Evolutionary conservation across 1,140 invertebrate species (phyloP).

Genomic region (Stenopsyche tienmushanensis): DNA sequence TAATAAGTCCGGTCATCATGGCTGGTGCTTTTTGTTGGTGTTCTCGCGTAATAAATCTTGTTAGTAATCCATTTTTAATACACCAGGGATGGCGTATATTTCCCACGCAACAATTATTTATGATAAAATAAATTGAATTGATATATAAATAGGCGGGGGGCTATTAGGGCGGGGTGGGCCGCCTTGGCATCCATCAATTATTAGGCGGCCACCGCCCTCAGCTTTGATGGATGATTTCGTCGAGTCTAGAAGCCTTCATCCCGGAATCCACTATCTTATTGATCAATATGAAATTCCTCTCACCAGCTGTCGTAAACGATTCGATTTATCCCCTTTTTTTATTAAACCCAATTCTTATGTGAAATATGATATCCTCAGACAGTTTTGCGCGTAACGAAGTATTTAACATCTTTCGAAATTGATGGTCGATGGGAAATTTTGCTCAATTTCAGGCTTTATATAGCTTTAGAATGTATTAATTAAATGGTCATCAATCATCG

Average conservation of each 20-base stretch:
- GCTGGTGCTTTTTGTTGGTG: too few species aligned
- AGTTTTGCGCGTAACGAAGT: too few species aligned
- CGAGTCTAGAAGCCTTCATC: not conserved
- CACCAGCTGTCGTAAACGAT: too few species aligned
- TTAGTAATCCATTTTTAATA: constrained; percentile 19
- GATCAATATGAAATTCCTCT: too few species aligned
- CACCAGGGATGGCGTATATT: not conserved
- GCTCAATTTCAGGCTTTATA: too few species aligned
- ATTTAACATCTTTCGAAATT: too few species aligned
- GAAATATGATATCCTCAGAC: too few species aligned
- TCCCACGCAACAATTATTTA: constrained; percentile 11
- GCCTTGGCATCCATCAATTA: constrained; percentile 22
- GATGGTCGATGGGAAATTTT: too few species aligned
- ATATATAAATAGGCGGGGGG: not conserved
- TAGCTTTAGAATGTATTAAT: too few species aligned
- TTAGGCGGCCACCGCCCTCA: constrained; percentile 6
- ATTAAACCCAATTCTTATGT: too few species aligned
- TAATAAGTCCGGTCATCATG: not conserved
- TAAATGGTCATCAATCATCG: too few species aligned
- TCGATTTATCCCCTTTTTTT: too few species aligned
- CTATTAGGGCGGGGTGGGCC: constrained; percentile 1
- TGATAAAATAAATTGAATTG: constrained; percentile 25
- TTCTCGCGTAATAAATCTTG: constrained; percentile 11
- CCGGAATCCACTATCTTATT: not conserved
- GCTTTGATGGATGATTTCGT: constrained; percentile 25